Evolutionary conservation across 2,797 vertebrate species (phyloP).

Genomic region (Novumbra hubbsi): DNA sequence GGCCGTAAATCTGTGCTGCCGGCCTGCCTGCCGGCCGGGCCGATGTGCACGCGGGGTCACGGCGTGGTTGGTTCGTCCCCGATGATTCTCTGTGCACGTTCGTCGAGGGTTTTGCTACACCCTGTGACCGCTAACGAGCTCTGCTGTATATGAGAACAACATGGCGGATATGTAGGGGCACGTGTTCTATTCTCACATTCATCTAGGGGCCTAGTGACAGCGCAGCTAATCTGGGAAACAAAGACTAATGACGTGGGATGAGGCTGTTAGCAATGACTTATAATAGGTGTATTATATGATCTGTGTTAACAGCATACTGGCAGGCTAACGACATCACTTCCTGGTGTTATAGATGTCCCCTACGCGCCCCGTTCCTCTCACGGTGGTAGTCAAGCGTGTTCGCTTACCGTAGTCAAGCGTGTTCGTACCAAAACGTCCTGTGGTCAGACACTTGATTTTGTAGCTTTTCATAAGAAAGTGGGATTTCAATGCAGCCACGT

Average conservation of each 20-base stretch:
- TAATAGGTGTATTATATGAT: not conserved
- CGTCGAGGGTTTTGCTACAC: constrained; percentile 12
- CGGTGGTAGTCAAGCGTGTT: not conserved
- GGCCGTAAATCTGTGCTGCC: constrained; percentile 20
- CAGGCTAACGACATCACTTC: constrained; percentile 5
- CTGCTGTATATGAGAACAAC: constrained; percentile 35
- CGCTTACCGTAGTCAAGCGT: not conserved
- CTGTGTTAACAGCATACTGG: not conserved
- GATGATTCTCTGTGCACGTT: constrained; percentile 29
- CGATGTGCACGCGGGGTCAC: constrained; percentile 14
- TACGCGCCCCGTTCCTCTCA: constrained; percentile 8
- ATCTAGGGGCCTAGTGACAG: constrained; percentile 31
- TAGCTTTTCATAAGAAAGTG: constrained; percentile 27
- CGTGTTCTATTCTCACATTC: constrained; percentile 15
- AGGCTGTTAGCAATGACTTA: constrained; percentile 13
- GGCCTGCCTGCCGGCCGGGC: constrained; percentile 11
- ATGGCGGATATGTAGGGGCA: constrained; percentile 10
- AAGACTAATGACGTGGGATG: constrained; percentile 22
- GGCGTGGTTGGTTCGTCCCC: constrained; percentile 34
- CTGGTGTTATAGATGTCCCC: constrained; percentile 1
- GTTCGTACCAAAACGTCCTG: constrained; percentile 5
- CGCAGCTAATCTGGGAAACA: constrained; percentile 40
- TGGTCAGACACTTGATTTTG: constrained; percentile 13
- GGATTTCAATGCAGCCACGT: constrained; percentile 22
- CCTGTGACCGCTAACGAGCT: constrained; percentile 17